Percentiles rank a stretch among this genome's conserved stretches.
Evolutionary conservation across 2,888 invertebrate genomes (phyloP).

Genomic region (Diploptera punctata): DNA sequence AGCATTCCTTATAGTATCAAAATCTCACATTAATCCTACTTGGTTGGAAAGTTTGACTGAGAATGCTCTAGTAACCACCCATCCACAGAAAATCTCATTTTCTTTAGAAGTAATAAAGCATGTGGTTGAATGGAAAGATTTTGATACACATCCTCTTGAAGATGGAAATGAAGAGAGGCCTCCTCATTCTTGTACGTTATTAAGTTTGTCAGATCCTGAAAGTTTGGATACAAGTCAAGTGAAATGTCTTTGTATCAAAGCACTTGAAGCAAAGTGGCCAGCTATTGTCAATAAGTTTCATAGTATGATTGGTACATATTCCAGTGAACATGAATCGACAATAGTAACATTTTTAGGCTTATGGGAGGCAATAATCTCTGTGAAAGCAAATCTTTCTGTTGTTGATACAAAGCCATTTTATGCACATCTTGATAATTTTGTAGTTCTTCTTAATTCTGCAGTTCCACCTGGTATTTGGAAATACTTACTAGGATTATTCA

Average conservation of each 20-base stretch:
- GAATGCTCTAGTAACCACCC: slow-evolving; percentile 64
- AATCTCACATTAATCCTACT: slow-evolving; percentile 78
- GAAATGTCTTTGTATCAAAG: slow-evolving; percentile 85
- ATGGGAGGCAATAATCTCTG: slow-evolving; percentile 91
- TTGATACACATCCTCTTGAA: slow-evolving; percentile 80
- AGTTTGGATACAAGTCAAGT: slow-evolving; percentile 85
- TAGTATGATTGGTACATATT: slow-evolving; percentile 57
- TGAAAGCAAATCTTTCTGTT: slow-evolving; percentile 87
- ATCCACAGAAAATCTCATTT: slow-evolving; percentile 76
- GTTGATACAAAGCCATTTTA: slow-evolving; percentile 90
- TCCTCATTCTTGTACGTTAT: slow-evolving; percentile 52
- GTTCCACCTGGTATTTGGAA: slow-evolving; percentile 86
- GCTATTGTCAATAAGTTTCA: slow-evolving; percentile 71
- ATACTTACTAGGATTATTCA: slow-evolving; percentile 83
- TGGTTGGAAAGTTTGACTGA: slow-evolving; percentile 74
- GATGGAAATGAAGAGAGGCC: slow-evolving; percentile 59
- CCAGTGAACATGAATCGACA: slow-evolving; percentile 58
- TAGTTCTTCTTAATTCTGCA: slow-evolving; percentile 70
- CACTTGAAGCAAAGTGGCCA: slow-evolving; percentile 85
- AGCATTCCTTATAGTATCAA: slow-evolving; percentile 83
- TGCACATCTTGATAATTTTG: slow-evolving; percentile 81
- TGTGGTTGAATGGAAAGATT: slow-evolving; percentile 88
- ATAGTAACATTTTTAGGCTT: slow-evolving; percentile 80
- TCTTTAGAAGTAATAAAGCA: slow-evolving; percentile 84
- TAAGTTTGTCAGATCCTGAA: slow-evolving; percentile 73